Evolutionary conservation across 2,797 vertebrate species (phyloP), one percentile per base, ranked within the genome.

Genomic region (Menidia menidia): DNA sequence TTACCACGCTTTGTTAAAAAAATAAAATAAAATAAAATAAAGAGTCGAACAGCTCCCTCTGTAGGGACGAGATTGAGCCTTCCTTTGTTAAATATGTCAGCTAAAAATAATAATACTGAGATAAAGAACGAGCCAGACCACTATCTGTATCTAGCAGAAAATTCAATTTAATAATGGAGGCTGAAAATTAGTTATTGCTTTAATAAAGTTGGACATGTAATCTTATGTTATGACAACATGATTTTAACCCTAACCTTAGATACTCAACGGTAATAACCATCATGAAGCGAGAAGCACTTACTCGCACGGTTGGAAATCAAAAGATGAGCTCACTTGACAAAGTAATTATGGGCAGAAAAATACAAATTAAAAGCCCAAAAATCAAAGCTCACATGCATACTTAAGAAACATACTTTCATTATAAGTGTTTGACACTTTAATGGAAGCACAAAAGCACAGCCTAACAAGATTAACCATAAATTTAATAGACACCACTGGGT

Each of bases 1-100:
- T 83, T 64, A 73, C 86, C 87, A 71, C 69, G 84, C 39, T 44
- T 65, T 77, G 88, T 62, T 45, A 41, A 69, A 68, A 57, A 11
- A 4, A 42, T 13, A 72, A 35, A 16, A 75, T 57, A 70, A 25
- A 25, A 2, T 1, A 25, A 25, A 25, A 25, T 1, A 25, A 25
- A 25, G 25, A 25, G 25, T 25, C 25, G 25, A 25, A 45, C 73
- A 79, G 14, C 41, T 71, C 2, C n/a, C n/a, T 55, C 53, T 53
- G 43, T 31, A 1, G 41, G 56, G 42, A 41, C 7, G 18, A 14
- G 16, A 77, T 55, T 56, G 83, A 73, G 82, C 73, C 86, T 69
- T 75, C 80, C 88, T 69, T 66, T 84, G 83, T 62, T 53, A 57
- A 65, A 45, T 33, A 13, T 57, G 33, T 57, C 47, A 51, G 25